These are phyloP conservation scores for Paragorgia papillata DNA, from an alignment of 92 coral and sea anemone species.

Conservation along the genomic window DNA sequence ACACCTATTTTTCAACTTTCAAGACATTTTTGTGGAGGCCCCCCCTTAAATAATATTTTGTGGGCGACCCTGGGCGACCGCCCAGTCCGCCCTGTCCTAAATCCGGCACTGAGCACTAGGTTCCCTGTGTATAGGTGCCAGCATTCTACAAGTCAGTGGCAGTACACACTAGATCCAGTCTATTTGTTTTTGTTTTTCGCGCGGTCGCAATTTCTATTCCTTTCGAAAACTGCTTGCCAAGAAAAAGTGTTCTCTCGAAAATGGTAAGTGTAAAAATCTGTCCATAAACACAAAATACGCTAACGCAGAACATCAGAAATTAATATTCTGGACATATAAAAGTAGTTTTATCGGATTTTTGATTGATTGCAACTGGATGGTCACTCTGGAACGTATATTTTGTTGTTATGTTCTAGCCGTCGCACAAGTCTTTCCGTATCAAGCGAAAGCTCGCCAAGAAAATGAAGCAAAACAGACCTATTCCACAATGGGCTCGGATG, in stretches of 20 bases:
- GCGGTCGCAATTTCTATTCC: no score
- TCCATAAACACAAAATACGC: not conserved
- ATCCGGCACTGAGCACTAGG: no score
- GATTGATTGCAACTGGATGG: constrained; percentile 31
- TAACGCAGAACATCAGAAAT: not conserved
- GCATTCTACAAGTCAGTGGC: no score
- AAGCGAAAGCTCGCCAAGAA: constrained; percentile 91
- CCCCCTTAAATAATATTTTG: no score
- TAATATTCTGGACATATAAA: not conserved
- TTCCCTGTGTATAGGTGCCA: no score
- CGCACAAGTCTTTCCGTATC: constrained; percentile 91
- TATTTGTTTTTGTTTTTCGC: no score
- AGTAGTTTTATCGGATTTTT: not conserved
- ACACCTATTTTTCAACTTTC: no score
- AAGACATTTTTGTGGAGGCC: no score
- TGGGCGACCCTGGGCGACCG: no score
- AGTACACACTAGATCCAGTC: no score
- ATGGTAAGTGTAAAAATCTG: constrained; percentile 21
- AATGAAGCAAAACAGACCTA: constrained; percentile 96
- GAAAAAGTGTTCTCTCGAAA: not conserved
- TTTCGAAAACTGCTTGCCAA: no score
- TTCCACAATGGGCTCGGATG: constrained; percentile 98
- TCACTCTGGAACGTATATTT: not conserved
- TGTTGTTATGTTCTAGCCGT: constrained; percentile 63
- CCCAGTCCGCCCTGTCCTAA: no score